Conservation (phyloP, 2,113 vertebrate genomes). For the Electrona antarctica region DNA sequence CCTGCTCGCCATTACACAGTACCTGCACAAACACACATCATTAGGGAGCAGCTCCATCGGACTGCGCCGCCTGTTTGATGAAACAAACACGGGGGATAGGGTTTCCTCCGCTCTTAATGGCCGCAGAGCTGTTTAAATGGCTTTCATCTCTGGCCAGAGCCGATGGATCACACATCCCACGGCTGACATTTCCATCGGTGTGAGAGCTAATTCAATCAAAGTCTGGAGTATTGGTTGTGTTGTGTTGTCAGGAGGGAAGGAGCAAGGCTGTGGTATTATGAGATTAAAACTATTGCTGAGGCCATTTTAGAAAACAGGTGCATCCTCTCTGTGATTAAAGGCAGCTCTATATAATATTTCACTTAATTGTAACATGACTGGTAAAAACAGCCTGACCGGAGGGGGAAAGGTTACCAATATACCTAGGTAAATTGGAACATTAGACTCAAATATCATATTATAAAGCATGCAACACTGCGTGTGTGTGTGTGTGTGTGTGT, state of each 20-base stretch:
- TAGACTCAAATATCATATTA: no score
- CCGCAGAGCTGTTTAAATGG: slow-evolving; percentile 60
- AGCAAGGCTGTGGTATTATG: slow-evolving; percentile 40
- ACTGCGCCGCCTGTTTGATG: slow-evolving; percentile 66
- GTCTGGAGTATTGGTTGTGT: slow-evolving; percentile 36
- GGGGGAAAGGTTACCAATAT: no score
- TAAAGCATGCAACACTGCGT: background rate
- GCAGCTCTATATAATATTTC: background rate
- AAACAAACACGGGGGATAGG: slow-evolving; percentile 70
- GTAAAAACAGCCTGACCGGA: background rate
- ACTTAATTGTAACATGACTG: background rate
- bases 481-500: background rate
- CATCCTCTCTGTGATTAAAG: slow-evolving; percentile 26
- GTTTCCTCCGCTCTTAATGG: slow-evolving; percentile 68
- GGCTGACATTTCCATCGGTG: slow-evolving; percentile 64
- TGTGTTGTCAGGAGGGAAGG: slow-evolving; percentile 13
- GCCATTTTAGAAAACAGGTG: slow-evolving; percentile 34
- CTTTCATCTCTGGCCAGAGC: slow-evolving; percentile 69
- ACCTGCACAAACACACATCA: slow-evolving; percentile 76
- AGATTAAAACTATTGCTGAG: slow-evolving; percentile 57
- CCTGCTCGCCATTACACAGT: slow-evolving; percentile 67
- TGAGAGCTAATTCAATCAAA: slow-evolving; percentile 63
- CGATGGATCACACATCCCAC: slow-evolving; percentile 65
- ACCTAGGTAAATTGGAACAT: no score
- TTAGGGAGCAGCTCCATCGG: slow-evolving; percentile 71